Evolutionary conservation across 2,113 vertebrate species (phyloP).

Genomic region (Laticauda colubrina): DNA sequence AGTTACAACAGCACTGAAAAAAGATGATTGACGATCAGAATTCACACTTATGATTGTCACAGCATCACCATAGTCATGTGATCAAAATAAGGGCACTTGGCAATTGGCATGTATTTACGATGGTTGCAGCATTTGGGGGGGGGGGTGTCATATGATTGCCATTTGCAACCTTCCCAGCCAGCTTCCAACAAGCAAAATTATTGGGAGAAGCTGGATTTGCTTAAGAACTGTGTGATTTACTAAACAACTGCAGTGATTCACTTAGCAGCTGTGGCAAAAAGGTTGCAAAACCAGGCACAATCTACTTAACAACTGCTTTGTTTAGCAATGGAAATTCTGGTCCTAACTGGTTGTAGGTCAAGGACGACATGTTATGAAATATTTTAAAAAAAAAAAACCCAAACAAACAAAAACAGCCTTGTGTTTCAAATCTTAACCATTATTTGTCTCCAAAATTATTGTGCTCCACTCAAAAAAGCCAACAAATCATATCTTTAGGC

Average conservation of each 20-base stretch:
- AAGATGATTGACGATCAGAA: not conserved
- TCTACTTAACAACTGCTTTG: not conserved
- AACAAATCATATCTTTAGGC: conserved; percentile 51
- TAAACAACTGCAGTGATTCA: not conserved
- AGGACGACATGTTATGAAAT: not conserved
- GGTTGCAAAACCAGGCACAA: not conserved
- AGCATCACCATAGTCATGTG: not conserved
- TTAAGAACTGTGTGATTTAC: not conserved
- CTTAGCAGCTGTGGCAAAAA: not conserved
- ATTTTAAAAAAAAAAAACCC: not conserved
- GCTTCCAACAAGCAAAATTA: not conserved
- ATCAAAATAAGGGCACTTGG: not conserved
- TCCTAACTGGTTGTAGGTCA: not conserved
- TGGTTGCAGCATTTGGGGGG: not conserved
- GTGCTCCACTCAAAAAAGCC: conserved; percentile 15
- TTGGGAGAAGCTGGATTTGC: not conserved
- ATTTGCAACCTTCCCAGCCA: not conserved
- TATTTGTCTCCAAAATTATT: conserved; percentile 46
- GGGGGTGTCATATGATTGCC: not conserved
- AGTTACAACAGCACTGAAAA: not conserved
- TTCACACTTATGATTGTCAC: not conserved
- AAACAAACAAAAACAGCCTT: conserved; percentile 61
- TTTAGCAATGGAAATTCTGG: not conserved
- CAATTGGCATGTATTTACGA: not conserved
- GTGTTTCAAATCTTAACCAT: conserved; percentile 59